Conservation (phyloP, 2,113 vertebrate species). For the Craseonycteris thonglongyai region DNA sequence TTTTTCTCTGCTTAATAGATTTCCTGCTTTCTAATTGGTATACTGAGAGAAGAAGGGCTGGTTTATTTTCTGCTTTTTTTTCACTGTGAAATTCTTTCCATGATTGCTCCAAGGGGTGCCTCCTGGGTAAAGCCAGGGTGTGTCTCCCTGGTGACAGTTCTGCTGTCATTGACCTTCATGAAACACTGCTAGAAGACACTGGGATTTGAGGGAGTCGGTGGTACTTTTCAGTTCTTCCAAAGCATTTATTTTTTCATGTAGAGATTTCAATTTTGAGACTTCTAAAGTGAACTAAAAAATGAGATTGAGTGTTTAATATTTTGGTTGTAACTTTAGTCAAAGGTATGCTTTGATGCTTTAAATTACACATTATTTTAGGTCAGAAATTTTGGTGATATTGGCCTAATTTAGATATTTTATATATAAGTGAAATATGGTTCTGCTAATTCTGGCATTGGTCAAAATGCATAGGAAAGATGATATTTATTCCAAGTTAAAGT, state of each 20-base stretch:
- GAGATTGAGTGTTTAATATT: neutral
- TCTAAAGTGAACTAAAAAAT: neutral
- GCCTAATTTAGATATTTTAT: conserved; percentile 29
- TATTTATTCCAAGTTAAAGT: conserved; percentile 26
- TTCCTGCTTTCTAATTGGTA: neutral
- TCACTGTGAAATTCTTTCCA: neutral
- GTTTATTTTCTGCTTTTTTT: neutral
- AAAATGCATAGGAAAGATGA: neutral
- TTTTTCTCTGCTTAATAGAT: conserved; percentile 24
- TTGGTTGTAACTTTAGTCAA: neutral
- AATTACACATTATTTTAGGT: neutral
- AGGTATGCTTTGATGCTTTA: conserved; percentile 50
- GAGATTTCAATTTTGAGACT: neutral
- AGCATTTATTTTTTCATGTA: neutral
- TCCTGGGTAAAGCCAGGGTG: neutral
- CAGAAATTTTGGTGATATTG: neutral
- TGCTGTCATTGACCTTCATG: neutral
- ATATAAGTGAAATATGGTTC: neutral
- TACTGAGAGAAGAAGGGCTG: neutral
- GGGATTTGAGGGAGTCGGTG: neutral
- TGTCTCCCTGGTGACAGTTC: neutral
- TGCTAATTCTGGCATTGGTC: neutral
- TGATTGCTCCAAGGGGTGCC: neutral
- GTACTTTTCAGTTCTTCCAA: conserved; percentile 16
- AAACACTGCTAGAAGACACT: neutral